Evolutionary conservation across 1,140 invertebrate species (phyloP), one percentile per base, ranked within the genome.

Genomic region (Triops longicaudatus): DNA sequence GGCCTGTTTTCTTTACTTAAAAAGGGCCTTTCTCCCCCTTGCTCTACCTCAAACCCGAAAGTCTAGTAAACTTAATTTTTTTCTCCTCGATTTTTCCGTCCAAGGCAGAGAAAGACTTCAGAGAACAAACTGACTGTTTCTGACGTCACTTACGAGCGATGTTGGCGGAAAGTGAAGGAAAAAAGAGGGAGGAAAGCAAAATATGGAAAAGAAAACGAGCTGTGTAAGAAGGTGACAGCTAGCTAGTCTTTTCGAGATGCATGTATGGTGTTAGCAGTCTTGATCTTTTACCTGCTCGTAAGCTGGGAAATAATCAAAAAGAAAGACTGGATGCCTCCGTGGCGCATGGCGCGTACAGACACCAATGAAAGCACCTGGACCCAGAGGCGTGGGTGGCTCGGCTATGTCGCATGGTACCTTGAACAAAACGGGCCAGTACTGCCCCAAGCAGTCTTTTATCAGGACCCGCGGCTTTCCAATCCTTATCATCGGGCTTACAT

Each of bases 381-480:
- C 31, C 2, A 37, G 31, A 37, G 31, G 31, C 31, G 31, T 37
- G 31, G 31, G 31, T 37, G 31, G 31, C 31, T 37, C 2, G 7
- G 31, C 31, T 63, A 63, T 17, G 17, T 63, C 50, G 50, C 50
- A 63, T 63, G 50, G 50, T 63, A 63, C 50, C 50, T 63, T 63
- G 50, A 63, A 63, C 50, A 63, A 63, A 22, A 63, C 50, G 50
- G 50, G 14, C 50, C 50, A 63, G 50, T 63, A 63, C 50, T 63
- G 50, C 50, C 50, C 50, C 50, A 63, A 63, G 50, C 50, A 63
- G 50, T 63, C 50, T 22, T n/a, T 63, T 63, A 63, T n/a, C 50
- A 22, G 22, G 50, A 63, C 50, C 31, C 50, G 22, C 50, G 14
- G 50, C 22, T n/a, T 63, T 22, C 17, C 50, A 22, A 63, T 63